Percentiles rank a stretch among this genome's conserved stretches.
These are phyloP conservation scores for Seladonia tumulorum DNA, from an alignment of 2,888 invertebrate genomes.

Conservation along the genomic window DNA sequence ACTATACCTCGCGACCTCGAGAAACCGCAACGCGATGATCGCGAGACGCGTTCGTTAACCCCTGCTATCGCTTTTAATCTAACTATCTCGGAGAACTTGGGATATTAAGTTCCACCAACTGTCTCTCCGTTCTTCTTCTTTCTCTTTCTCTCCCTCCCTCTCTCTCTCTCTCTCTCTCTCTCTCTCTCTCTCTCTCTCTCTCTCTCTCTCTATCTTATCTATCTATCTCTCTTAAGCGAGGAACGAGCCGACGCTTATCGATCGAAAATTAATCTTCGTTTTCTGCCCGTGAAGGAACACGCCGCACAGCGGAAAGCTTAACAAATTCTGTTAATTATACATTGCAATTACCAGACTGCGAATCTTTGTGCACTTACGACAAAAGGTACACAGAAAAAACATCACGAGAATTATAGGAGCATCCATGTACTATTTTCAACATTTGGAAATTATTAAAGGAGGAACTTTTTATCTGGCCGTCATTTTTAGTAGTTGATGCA, in stretches of 20 bases:
- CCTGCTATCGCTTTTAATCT: constrained; percentile 34
- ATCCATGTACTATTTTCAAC: no score
- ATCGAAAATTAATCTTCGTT: background rate
- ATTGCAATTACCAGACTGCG: background rate
- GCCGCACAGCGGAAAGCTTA: background rate
- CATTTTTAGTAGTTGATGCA: no score
- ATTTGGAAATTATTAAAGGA: no score
- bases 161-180: background rate
- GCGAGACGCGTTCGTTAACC: constrained; percentile 51
- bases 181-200: no score
- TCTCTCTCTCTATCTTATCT: background rate
- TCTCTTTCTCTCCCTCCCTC: background rate
- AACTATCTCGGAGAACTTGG: constrained; percentile 24
- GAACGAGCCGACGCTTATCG: background rate
- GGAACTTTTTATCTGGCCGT: no score
- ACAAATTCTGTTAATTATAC: background rate
- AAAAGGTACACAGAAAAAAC: no score
- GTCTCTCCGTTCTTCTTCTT: background rate
- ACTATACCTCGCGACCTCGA: constrained; percentile 33
- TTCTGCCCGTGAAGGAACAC: background rate
- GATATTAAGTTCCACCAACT: constrained; percentile 44
- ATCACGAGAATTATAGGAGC: no score
- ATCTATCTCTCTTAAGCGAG: background rate
- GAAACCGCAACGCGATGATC: constrained; percentile 36
- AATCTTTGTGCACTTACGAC: no score